Evolutionary conservation across 2,888 invertebrate genomes (phyloP), one percentile per base, ranked within the genome.

Genomic region (Thysanoteuthis rhombus): DNA sequence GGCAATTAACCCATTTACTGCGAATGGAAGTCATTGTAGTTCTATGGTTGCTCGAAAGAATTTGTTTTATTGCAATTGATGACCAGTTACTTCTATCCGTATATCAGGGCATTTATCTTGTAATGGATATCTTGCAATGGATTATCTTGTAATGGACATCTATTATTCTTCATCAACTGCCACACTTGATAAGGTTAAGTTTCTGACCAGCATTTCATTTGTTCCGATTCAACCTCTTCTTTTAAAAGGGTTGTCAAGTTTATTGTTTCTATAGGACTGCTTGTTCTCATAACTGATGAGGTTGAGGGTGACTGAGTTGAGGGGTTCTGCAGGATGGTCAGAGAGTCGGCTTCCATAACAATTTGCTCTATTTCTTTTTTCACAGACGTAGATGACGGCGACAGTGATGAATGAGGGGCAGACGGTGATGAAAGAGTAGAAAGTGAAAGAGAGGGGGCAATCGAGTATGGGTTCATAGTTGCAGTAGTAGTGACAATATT

Each of bases 231-330:
- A n/a, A 36, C 93, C 28, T 93, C 93, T 52, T 93, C 93, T 58
- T 93, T 93, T 36, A 93, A 58, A 6, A 93, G 58, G 38, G 93
- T 93, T 4, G 93, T 93, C 38, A 93, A 47, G 28, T 93, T 58
- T 39, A 93, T 52, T 4, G 93, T 47, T n/a, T 52, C 52, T 40
- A 92, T 28, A 45, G 92, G 45, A 32, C 45, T 92, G 40, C 3
- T 42, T 12, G 52, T 93, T 36, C 42, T 47, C 45, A 42, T 32
- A 38, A 40, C 28, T 90, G 90, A 90, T 32, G n/a, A n/a, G n/a
- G n/a, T n/a, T n/a, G n/a, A n/a, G n/a, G 42, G n/a, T 36, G 93
- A 25, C 42, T 47, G 52, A 38, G 92, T 1, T 16, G n/a, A 8
- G 75, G 75, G 36, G 10, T 42, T 32, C 93, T 93, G 47, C 16